phyloP scores from a whole-genome alignment of 2,888 invertebrate species.

The Scrobipalpa costella region DNA sequence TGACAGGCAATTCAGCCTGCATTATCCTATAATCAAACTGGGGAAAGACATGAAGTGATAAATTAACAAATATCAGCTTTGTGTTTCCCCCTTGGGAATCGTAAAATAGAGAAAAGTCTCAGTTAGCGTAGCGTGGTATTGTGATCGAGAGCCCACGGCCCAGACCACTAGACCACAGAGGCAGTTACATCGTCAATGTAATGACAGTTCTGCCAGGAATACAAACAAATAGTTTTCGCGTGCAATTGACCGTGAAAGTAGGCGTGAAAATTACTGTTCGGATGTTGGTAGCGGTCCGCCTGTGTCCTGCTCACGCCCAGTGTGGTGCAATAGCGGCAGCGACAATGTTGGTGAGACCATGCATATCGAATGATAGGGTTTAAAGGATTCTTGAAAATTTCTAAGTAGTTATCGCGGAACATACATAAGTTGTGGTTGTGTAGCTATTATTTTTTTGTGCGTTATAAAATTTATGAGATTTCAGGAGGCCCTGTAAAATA shows the following conservation, averaged over 20 bases:
- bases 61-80: too few relatives aligned
- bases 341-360: not conserved
- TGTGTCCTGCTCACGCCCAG: constrained; percentile 18
- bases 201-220: not conserved
- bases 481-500: too few relatives aligned
- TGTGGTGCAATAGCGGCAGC: constrained; percentile 11
- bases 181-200: not conserved
- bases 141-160: too few relatives aligned
- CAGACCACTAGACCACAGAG: too few relatives aligned
- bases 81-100: too few relatives aligned
- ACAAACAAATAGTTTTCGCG: constrained; percentile 23
- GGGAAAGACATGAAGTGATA: too few relatives aligned
- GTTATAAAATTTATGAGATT: too few relatives aligned
- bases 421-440: not conserved
- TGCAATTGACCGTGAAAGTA: constrained; percentile 24
- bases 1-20: too few relatives aligned
- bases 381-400: not conserved
- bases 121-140: too few relatives aligned
- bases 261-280: constrained; percentile 22
- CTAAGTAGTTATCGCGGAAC: not conserved
- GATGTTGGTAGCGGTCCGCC: constrained; percentile 3
- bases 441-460: too few relatives aligned
- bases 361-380: constrained; percentile 6
- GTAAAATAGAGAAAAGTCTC: too few relatives aligned
- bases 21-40: too few relatives aligned